A percentile compares a stretch with the other conserved stretches of the same genome.
Conservation (phyloP, 1,140 invertebrate species). For the Drosophila teissieri region DNA sequence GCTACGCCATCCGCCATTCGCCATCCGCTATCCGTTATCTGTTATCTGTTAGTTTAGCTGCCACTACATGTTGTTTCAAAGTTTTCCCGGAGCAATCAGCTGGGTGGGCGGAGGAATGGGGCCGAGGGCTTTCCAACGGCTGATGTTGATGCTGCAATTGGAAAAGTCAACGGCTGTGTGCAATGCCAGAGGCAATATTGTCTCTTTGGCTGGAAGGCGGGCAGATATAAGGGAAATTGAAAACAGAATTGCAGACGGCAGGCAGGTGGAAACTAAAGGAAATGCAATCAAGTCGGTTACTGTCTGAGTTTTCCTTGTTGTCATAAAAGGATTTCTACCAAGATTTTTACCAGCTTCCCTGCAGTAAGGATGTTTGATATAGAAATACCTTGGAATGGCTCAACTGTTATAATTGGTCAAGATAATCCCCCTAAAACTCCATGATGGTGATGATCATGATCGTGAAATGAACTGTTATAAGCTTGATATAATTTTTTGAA, state of each 20-base stretch:
- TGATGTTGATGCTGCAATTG: slow-evolving; percentile 62
- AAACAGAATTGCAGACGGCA: slow-evolving; percentile 48
- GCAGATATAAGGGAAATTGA: slow-evolving; percentile 50
- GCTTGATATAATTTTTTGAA: neutral
- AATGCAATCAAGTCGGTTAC: slow-evolving; percentile 66
- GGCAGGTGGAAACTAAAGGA: slow-evolving; percentile 57
- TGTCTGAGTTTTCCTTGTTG: slow-evolving; percentile 29
- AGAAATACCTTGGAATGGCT: neutral
- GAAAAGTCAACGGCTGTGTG: slow-evolving; percentile 71
- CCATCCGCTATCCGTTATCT: slow-evolving; percentile 31
- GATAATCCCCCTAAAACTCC: neutral
- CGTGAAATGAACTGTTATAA: too few species aligned
- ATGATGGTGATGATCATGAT: neutral
- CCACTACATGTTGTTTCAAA: slow-evolving; percentile 64
- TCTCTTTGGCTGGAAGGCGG: slow-evolving; percentile 21
- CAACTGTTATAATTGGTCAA: slow-evolving; percentile 10
- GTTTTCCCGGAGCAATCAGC: slow-evolving; percentile 68
- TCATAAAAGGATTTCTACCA: slow-evolving; percentile 39
- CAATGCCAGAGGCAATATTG: slow-evolving; percentile 67
- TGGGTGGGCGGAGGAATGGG: neutral
- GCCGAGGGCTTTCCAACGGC: slow-evolving; percentile 24
- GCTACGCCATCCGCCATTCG: slow-evolving; percentile 17
- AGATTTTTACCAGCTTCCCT: slow-evolving; percentile 35
- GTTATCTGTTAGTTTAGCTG: slow-evolving; percentile 61
- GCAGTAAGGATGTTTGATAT: neutral